These are phyloP conservation scores for Hapalemur alaotrensis DNA, from an alignment of 2,797 vertebrate genomes.

Conservation along the genomic window DNA sequence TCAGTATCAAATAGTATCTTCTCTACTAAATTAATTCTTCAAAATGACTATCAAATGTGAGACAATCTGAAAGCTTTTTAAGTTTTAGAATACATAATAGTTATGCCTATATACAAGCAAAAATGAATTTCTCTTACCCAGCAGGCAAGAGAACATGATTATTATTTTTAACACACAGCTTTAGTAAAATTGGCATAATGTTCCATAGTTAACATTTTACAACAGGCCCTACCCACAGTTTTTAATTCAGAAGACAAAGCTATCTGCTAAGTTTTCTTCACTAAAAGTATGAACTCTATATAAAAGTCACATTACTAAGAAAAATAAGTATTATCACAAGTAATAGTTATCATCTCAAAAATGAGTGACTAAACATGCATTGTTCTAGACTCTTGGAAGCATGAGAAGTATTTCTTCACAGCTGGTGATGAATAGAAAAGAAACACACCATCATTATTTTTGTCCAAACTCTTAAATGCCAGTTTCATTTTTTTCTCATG, in stretches of 20 bases:
- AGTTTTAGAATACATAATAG: background rate
- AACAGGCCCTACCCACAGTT: background rate
- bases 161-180: background rate
- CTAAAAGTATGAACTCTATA: constrained; percentile 4
- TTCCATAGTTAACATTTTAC: constrained; percentile 6
- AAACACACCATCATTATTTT: constrained; percentile 94
- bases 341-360: background rate
- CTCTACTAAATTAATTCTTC: background rate
- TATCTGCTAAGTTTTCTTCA: background rate
- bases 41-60: constrained; percentile 21
- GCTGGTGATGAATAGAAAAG: background rate
- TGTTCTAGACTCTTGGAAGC: background rate
- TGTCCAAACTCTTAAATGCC: constrained; percentile 97
- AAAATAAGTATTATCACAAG: background rate
- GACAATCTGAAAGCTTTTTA: background rate
- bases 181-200: background rate
- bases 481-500: constrained; percentile 97
- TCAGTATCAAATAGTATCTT: constrained; percentile 3
- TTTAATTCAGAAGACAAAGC: constrained; percentile 30
- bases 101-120: background rate
- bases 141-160: background rate
- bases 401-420: background rate
- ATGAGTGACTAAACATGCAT: background rate
- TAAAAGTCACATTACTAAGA: constrained; percentile 29
- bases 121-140: background rate